Percentiles rank a stretch among this genome's conserved stretches.
phyloP scores from a whole-genome alignment of 2,113 vertebrate species.

The Cygnus atratus region DNA sequence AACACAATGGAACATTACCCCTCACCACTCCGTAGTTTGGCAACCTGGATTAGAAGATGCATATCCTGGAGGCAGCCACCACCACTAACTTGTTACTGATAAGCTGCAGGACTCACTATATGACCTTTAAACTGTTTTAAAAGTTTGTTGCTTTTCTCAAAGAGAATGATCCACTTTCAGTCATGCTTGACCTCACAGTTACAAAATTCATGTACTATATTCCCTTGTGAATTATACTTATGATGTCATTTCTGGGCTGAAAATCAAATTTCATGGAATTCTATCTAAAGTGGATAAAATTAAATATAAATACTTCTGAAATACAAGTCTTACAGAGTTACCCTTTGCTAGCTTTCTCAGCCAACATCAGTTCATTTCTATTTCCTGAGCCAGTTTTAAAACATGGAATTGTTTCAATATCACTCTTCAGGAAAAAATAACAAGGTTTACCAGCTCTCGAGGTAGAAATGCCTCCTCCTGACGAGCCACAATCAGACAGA shows the following conservation, averaged over 20 bases:
- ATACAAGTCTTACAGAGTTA: neutral
- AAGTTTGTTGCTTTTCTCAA: slow-evolving; percentile 7
- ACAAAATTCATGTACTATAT: slow-evolving; percentile 35
- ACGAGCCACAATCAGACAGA: slow-evolving; percentile 86
- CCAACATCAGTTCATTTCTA: neutral
- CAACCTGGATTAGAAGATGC: neutral
- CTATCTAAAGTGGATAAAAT: slow-evolving; percentile 32
- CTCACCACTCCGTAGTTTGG: neutral
- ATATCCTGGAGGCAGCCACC: neutral
- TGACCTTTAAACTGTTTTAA: neutral
- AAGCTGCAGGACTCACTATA: neutral
- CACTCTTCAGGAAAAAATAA: neutral
- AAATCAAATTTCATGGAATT: slow-evolving; percentile 49
- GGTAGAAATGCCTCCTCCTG: slow-evolving; percentile 92
- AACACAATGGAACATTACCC: neutral
- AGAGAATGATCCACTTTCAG: slow-evolving; percentile 30
- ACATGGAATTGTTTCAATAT: neutral
- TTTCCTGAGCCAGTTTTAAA: neutral
- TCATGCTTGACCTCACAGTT: slow-evolving; percentile 10
- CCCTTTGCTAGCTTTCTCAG: neutral
- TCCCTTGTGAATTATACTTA: slow-evolving; percentile 7
- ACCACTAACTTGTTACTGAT: neutral
- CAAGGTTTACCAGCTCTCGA: slow-evolving; percentile 90
- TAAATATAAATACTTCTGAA: neutral
- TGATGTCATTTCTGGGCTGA: slow-evolving; percentile 44